Conservation (phyloP, 2,113 vertebrate genomes). For the Triplophysa rosa region DNA sequence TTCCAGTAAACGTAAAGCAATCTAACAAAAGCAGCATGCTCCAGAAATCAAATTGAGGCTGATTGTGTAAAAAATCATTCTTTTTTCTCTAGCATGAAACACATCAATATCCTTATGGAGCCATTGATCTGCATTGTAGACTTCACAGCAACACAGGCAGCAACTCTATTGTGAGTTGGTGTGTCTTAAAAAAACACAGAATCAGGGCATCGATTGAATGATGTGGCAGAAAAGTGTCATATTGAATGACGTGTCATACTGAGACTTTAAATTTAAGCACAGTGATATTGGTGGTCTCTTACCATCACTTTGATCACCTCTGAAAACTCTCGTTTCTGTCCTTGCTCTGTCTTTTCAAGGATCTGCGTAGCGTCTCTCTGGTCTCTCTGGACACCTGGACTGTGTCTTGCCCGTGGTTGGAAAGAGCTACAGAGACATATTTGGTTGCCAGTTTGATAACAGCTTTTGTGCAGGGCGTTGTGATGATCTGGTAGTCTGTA, state of each 20-base stretch:
- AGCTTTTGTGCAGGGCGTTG: neutral
- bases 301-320: constrained; percentile 25
- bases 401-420: neutral
- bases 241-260: neutral
- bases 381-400: neutral
- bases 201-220: neutral
- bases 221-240: neutral
- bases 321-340: constrained; percentile 1
- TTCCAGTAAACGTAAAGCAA: constrained; percentile 4
- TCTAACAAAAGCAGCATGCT: constrained; percentile 28
- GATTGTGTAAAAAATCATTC: constrained; percentile 10
- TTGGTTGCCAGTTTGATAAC: neutral
- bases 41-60: neutral
- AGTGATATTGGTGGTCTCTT: neutral
- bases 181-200: neutral
- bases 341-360: neutral
- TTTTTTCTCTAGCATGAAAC: constrained; percentile 23
- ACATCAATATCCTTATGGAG: neutral
- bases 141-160: constrained; percentile 3
- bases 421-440: constrained; percentile 3
- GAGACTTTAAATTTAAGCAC: neutral
- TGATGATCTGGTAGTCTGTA: neutral
- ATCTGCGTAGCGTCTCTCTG: neutral
- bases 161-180: neutral
- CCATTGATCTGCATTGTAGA: neutral